phyloP scores from a whole-genome alignment of 2,888 invertebrate species.

The Drosophila pullipes region DNA sequence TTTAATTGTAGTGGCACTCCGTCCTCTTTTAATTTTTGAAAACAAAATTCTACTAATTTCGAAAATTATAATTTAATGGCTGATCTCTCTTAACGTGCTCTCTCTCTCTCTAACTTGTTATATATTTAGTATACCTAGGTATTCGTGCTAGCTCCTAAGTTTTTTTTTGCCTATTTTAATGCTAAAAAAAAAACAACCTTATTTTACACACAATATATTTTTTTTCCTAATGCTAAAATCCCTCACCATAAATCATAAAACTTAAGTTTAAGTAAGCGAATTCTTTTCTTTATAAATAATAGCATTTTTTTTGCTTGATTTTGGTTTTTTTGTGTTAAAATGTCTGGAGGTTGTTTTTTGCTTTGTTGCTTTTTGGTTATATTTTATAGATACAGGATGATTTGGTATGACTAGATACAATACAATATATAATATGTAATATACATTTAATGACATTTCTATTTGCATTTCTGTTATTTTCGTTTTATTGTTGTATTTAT shows the following conservation, averaged over 20 bases:
- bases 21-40: slow-evolving; percentile 24
- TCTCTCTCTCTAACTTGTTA: slow-evolving; percentile 3
- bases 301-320: slow-evolving; percentile 26
- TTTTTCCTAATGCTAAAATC: slow-evolving; percentile 47
- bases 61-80: slow-evolving; percentile 23
- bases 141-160: slow-evolving; percentile 29
- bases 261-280: slow-evolving; percentile 69
- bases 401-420: slow-evolving; percentile 48
- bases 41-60: slow-evolving; percentile 26
- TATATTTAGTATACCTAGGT: slow-evolving; percentile 6
- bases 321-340: slow-evolving; percentile 48
- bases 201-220: slow-evolving; percentile 47
- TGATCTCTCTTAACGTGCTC: slow-evolving; percentile 3
- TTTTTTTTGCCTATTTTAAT: slow-evolving; percentile 41
- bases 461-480: slow-evolving; percentile 29
- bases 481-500: slow-evolving; percentile 4
- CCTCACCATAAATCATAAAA: slow-evolving; percentile 61
- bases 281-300: slow-evolving; percentile 65
- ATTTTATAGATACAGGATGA: slow-evolving; percentile 50
- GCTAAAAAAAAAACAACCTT: slow-evolving; percentile 73
- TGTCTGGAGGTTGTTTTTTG: slow-evolving; percentile 36
- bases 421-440: slow-evolving; percentile 43
- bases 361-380: slow-evolving; percentile 28
- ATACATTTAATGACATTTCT: slow-evolving; percentile 37
- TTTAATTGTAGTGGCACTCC: slow-evolving; percentile 36